Evolutionary conservation across 2,888 invertebrate species (phyloP), one percentile per base, ranked within the genome.

Genomic region (Ecdyonurus torrentis): DNA sequence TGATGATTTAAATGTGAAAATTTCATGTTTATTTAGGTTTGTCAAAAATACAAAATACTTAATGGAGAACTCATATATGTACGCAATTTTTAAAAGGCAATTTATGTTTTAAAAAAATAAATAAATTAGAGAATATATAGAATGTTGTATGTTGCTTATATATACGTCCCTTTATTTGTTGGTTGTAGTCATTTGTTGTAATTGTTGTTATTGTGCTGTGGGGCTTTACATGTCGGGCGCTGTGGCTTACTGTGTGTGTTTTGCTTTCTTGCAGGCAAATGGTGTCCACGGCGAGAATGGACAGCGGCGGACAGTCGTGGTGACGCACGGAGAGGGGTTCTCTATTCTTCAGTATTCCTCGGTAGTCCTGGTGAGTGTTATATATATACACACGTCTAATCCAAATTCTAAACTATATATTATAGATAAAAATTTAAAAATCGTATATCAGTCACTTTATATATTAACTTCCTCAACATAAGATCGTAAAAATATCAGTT

Each of bases 211-310:
- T n/a, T n/a, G n/a, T n/a, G n/a, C n/a, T n/a, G n/a, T n/a, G n/a
- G n/a, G n/a, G 23, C 53, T 63, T 53, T 25, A 25, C 37, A 2
- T n/a, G n/a, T n/a, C n/a, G n/a, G n/a, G n/a, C n/a, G 25, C 59
- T 5, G 37, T 37, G 37, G 37, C 7, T 37, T 37, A 37, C 5
- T 37, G 15, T 37, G 37, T 37, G 50, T 24, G 22, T 23, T 10
- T 25, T 59, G 68, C 71, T 71, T 70, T 72, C 70, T 83, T 83
- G 15, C 82, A 91, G 91, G 90, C 78, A 91, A 91, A 84, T 91
- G 91, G 91, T 91, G 91, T 83, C 85, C 85, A 37, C 84, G 90
- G 77, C 85, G 91, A 77, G 91, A 91, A 77, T 91, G 91, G 91
- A 89, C 87, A 70, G 87, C 88, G 71, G 87, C 87, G 70, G 90